Conservation (phyloP, 2,113 vertebrate genomes). For the Herpetotheres cachinnans region DNA sequence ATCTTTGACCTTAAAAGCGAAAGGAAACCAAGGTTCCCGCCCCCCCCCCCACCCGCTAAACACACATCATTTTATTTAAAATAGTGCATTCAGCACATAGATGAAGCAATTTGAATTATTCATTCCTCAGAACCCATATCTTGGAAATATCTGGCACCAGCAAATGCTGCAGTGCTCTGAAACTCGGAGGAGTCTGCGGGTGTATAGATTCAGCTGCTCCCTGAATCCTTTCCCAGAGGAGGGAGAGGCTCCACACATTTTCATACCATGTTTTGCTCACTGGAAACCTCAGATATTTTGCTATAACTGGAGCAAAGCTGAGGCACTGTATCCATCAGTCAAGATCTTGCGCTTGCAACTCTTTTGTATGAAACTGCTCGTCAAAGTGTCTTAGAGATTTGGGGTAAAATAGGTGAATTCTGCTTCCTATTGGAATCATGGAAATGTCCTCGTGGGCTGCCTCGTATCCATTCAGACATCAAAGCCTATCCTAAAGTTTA, state of each 20-base stretch:
- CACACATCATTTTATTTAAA: neutral
- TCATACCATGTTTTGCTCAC: neutral
- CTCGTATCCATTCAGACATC: fast-evolving
- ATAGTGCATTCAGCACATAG: neutral
- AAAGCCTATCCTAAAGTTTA: neutral
- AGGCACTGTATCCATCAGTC: too few relatives aligned
- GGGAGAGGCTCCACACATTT: neutral
- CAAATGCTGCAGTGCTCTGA: neutral
- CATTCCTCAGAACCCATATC: constrained; percentile 2
- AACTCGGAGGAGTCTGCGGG: neutral
- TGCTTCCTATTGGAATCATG: neutral
- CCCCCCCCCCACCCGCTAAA: fast-evolving
- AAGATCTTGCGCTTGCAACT: fast-evolving
- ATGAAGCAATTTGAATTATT: neutral
- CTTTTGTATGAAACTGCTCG: neutral
- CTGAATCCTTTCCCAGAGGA: neutral
- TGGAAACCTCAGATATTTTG: neutral
- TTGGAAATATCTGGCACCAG: neutral
- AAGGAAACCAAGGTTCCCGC: neutral
- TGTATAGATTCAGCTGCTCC: neutral
- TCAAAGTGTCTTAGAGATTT: neutral
- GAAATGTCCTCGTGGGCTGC: neutral
- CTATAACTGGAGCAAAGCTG: neutral
- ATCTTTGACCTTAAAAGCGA: neutral
- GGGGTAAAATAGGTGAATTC: neutral